Conservation (phyloP, 1,140 invertebrate species). For the Goniozus legneri region DNA sequence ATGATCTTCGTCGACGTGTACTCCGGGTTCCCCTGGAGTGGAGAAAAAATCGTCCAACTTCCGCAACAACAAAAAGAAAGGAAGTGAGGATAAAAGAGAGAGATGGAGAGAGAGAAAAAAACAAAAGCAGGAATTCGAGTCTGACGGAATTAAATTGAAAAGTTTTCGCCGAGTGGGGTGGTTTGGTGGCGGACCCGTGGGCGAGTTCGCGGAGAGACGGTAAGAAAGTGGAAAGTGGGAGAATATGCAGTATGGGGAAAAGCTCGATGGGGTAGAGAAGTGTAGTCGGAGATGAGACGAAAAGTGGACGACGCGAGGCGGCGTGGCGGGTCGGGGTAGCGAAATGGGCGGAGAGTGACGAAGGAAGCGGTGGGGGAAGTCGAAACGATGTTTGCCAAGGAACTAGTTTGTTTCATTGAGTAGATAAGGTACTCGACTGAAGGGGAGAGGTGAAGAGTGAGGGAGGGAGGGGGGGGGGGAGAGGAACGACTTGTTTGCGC, state of each 20-base stretch:
- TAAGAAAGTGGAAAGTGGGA: no score
- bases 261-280: no score
- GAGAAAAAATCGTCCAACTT: no score
- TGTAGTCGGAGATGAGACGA: no score
- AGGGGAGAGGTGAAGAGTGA: no score
- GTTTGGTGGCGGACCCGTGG: background rate
- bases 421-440: conserved; percentile 35
- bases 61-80: no score
- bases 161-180: conserved; percentile 15
- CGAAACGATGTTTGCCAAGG: conserved; percentile 19
- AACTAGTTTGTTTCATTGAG: conserved; percentile 34
- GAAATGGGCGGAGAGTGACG: no score
- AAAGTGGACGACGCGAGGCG: background rate
- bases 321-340: background rate
- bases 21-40: no score
- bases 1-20: no score
- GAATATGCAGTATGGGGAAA: no score
- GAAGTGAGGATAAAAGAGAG: conserved; percentile 10
- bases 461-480: conserved; percentile 21
- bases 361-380: background rate
- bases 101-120: conserved; percentile 1
- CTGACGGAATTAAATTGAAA: conserved; percentile 29
- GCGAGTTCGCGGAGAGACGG: no score
- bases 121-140: no score
- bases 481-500: conserved; percentile 32